Conservation (phyloP, 2,888 invertebrate genomes). For the Entomobrya multifasciata region DNA sequence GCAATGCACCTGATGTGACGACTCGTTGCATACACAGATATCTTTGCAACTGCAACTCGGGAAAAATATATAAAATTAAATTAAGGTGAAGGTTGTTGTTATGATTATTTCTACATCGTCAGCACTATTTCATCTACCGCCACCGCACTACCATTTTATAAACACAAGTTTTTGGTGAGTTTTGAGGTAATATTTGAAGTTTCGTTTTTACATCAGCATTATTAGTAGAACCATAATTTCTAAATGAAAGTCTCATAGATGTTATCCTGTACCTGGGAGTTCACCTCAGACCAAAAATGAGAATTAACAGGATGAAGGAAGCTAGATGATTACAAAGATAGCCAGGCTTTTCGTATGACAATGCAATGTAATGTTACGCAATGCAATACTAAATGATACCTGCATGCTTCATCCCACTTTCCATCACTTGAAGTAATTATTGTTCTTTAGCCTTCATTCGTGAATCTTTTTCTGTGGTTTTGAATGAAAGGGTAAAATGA, state of each 20-base stretch:
- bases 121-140: too few relatives aligned
- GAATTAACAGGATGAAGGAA: conserved; percentile 17
- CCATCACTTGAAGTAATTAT: conserved; percentile 19
- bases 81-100: conserved; percentile 43
- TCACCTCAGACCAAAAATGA: conserved; percentile 24
- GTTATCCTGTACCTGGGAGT: neutral
- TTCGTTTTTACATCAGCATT: conserved; percentile 1
- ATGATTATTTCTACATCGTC: conserved; percentile 18
- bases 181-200: conserved; percentile 47
- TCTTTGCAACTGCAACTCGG: neutral
- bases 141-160: neutral
- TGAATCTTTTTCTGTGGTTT: conserved; percentile 19
- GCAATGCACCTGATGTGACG: conserved; percentile 46
- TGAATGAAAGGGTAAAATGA: conserved; percentile 42
- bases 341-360: neutral
- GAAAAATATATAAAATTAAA: conserved; percentile 24
- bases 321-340: neutral
- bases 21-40: neutral
- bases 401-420: neutral
- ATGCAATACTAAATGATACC: neutral
- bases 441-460: conserved; percentile 37
- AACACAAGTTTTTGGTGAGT: conserved; percentile 12
- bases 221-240: conserved; percentile 6
- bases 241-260: conserved; percentile 14
- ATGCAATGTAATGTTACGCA: neutral